phyloP scores from a whole-genome alignment of 2,797 vertebrate species.

The Malurus leucopterus region DNA sequence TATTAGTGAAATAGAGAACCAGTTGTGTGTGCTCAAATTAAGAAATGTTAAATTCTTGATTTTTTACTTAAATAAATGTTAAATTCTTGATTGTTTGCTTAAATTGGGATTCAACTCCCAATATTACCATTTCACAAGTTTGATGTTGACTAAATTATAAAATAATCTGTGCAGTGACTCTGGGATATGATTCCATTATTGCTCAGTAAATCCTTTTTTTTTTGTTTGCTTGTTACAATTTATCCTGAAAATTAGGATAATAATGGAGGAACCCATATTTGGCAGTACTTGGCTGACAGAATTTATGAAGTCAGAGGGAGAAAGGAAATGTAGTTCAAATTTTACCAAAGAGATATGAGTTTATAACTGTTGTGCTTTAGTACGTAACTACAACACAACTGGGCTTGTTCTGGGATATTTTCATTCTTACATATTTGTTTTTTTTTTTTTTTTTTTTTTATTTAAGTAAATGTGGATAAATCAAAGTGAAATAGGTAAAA shows the following conservation, averaged over 20 bases:
- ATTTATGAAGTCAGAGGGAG: neutral
- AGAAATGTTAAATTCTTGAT: neutral
- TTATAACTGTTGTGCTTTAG: neutral
- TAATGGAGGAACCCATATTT: neutral
- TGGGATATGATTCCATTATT: neutral
- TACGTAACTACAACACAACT: neutral
- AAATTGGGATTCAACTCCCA: neutral
- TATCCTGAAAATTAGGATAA: neutral
- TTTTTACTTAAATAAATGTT: neutral
- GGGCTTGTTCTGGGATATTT: neutral
- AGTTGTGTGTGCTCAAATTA: neutral
- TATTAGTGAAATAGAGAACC: neutral
- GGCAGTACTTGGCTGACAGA: neutral
- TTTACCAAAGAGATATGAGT: neutral
- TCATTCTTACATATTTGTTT: neutral
- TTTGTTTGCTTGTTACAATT: neutral
- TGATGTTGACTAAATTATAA: neutral
- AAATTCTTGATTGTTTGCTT: neutral
- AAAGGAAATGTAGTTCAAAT: neutral
- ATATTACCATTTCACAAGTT: neutral
- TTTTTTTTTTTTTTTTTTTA: no score
- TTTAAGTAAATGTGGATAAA: neutral
- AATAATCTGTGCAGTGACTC: neutral
- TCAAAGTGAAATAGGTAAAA: neutral
- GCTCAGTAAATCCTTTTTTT: neutral